phyloP scores from a whole-genome alignment of 2,888 invertebrate species.

The Beris chalybata region DNA sequence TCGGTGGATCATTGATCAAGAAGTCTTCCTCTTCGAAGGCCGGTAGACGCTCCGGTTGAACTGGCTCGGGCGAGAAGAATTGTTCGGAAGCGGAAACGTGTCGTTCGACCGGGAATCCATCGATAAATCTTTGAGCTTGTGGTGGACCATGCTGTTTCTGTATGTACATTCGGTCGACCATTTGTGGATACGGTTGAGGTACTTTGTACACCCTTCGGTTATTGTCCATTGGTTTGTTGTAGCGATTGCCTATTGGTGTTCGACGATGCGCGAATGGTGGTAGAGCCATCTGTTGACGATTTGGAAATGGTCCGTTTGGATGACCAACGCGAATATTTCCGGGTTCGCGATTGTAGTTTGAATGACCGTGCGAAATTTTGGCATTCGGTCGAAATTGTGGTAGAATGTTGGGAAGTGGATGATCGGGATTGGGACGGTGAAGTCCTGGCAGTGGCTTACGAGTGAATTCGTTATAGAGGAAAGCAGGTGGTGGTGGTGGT shows the following conservation, averaged over 20 bases:
- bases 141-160: conserved; percentile 42
- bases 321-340: conserved; percentile 51
- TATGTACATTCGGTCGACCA: conserved; percentile 45
- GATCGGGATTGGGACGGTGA: conserved; percentile 46
- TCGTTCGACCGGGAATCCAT: conserved; percentile 47
- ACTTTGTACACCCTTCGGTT: conserved; percentile 53
- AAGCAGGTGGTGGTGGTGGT: conserved; percentile 37
- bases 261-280: conserved; percentile 53
- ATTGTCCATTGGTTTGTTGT: conserved; percentile 19
- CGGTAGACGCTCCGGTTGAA: conserved; percentile 42
- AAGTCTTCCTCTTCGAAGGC: conserved; percentile 51
- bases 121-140: conserved; percentile 40
- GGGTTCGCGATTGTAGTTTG: conserved; percentile 49
- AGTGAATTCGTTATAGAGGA: conserved; percentile 35
- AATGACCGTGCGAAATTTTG: conserved; percentile 59
- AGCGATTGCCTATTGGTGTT: conserved; percentile 40
- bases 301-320: conserved; percentile 41
- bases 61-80: conserved; percentile 34
- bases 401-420: conserved; percentile 65
- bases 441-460: conserved; percentile 45
- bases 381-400: conserved; percentile 73
- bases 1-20: conserved; percentile 59
- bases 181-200: conserved; percentile 42
- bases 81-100: conserved; percentile 43
- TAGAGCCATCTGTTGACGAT: conserved; percentile 42